Conservation (phyloP, 2,113 vertebrate genomes). For the Tautogolabrus adspersus region DNA sequence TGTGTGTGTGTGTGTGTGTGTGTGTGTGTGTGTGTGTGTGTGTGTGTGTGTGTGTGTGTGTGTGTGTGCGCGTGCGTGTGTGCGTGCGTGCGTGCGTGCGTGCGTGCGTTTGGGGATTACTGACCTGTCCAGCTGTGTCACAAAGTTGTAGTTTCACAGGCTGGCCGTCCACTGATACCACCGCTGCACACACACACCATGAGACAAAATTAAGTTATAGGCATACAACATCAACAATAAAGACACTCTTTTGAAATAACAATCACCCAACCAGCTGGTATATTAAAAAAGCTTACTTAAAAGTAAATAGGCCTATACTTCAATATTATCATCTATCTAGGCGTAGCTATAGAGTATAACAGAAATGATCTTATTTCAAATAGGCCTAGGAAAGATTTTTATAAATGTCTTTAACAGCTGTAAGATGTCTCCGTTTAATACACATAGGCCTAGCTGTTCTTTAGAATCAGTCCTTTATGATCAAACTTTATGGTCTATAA, state of each 20-base stretch:
- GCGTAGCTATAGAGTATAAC: too few species aligned
- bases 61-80: conserved; percentile 28
- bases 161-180: conserved; percentile 93
- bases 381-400: too few species aligned
- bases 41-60: conserved; percentile 18
- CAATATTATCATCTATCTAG: too few species aligned
- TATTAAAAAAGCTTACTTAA: too few species aligned
- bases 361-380: too few species aligned
- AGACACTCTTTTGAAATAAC: too few species aligned
- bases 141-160: conserved; percentile 96
- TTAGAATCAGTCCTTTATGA: neutral
- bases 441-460: neutral
- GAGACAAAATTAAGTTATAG: neutral
- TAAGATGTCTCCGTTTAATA: too few species aligned
- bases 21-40: conserved; percentile 24
- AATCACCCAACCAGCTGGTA: neutral
- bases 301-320: too few species aligned
- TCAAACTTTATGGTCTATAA: too few species aligned
- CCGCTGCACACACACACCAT: conserved; percentile 79
- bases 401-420: too few species aligned
- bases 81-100: too few species aligned
- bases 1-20: conserved; percentile 26
- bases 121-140: conserved; percentile 97
- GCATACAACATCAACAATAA: too few species aligned
- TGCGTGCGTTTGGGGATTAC: conserved; percentile 76